Base-by-base conservation (phyloP, 2,797 vertebrate species). In the Heliangelus exortis region DNA sequence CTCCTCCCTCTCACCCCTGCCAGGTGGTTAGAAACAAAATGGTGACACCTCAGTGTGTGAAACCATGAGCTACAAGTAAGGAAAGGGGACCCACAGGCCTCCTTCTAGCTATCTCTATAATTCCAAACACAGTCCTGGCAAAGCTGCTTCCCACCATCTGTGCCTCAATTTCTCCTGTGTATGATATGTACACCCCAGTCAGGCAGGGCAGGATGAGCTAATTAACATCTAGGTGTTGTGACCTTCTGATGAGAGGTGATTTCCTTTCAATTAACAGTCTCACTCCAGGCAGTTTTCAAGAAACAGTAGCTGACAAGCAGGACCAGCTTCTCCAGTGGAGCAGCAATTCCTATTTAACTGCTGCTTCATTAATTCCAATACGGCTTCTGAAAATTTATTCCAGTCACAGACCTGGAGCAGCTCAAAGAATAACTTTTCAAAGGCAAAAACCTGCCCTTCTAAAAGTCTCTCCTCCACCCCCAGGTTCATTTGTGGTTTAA, bases 281-380 rank as follows among this genome's bases (percentile, higher is more conserved):
- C 4, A 12, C 96, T 90, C 88, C 87, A 84, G 87, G 89, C 76
- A 91, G 51, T 86, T 87, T 89, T 66, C 76, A 94, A 75, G 66
- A 87, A 84, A 88, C 2, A 72, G 53, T 71, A 0, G 0, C 39
- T 89, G 74, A 89, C 55, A 79, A 92, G 84, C 51, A 84, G 39
- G 69, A 95, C 88, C 59, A 85, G 89, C 84, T 91, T 51, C 87
- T 89, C 92, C 72, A 90, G 77, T 33, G 14, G 63, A 63, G 15
- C 77, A 86, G 71, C 82, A 88, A 86, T 75, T 92, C 85, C 69
- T 59, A 81, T 90, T 61, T 53, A 91, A 92, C 77, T 71, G 63
- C 63, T 84, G 54, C 84, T 91, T 91, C 67, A n/a, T 91, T 89
- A 86, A 84, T 26, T 94, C 36, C 1, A n/a, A 14, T 2, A 78